These are phyloP conservation scores for Holothuria glaberrima DNA, from an alignment of 35 echinoderm and acorn worm species.

Conservation along the genomic window DNA sequence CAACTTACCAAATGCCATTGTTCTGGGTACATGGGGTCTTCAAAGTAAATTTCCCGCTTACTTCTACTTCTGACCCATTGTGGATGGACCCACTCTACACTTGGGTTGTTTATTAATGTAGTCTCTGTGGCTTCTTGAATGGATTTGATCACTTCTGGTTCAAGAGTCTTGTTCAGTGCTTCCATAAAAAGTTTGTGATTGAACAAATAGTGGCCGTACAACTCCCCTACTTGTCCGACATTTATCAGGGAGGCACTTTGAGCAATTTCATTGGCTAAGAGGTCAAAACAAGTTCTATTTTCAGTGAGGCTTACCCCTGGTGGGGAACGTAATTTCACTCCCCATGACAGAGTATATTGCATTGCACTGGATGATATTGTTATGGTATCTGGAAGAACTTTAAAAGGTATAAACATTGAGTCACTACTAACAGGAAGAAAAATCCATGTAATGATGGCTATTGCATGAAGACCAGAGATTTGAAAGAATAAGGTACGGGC, in stretches of 20 bases:
- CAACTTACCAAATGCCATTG: constrained; percentile 98
- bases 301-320: constrained; percentile 48
- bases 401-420: constrained; percentile 15
- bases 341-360: constrained; percentile 88
- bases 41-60: constrained; percentile 72
- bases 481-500: constrained; percentile 27
- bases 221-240: constrained; percentile 89
- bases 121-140: constrained; percentile 75
- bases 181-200: constrained; percentile 71
- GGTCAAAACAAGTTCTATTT: constrained; percentile 80
- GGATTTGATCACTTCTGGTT: background rate
- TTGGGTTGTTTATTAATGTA: constrained; percentile 38
- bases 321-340: constrained; percentile 73
- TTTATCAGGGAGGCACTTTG: constrained; percentile 67
- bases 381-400: background rate
- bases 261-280: constrained; percentile 72
- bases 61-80: constrained; percentile 79
- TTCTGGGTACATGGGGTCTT: constrained; percentile 74
- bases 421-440: constrained; percentile 34
- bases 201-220: constrained; percentile 89
- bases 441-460: background rate
- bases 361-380: constrained; percentile 26
- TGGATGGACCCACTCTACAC: constrained; percentile 81
- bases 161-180: constrained; percentile 70
- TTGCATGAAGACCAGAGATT: constrained; percentile 23